Evolutionary conservation across 23 tunicate genomes (phyloP).

Genomic region (Aplidium turbinatum): DNA sequence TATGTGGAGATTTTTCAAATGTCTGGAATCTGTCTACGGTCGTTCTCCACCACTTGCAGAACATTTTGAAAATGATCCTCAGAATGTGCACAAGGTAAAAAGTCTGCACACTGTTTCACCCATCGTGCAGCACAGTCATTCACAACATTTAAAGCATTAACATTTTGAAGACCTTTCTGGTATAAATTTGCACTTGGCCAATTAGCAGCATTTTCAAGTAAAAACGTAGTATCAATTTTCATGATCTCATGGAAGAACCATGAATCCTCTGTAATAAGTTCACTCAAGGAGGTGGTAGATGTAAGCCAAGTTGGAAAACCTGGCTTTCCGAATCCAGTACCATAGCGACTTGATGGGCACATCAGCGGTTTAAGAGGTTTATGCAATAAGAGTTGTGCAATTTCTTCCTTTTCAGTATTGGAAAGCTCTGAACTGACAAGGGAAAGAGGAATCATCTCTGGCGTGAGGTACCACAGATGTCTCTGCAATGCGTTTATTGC

Average conservation of each 20-base stretch:
- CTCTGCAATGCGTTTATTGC: neutral
- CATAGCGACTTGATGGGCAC: neutral
- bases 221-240: conserved; percentile 4
- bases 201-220: conserved; percentile 16
- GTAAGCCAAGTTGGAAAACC: neutral
- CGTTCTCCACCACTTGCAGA: conserved; percentile 13
- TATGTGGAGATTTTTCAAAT: conserved; percentile 8
- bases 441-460: conserved; percentile 14
- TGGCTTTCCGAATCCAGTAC: conserved; percentile 21
- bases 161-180: conserved; percentile 17
- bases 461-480: conserved; percentile 13
- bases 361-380: neutral
- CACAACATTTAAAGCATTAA: conserved; percentile 8
- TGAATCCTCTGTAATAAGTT: conserved; percentile 15
- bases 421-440: conserved; percentile 1
- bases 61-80: conserved; percentile 19
- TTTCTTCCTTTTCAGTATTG: conserved; percentile 1
- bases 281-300: neutral
- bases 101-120: conserved; percentile 23
- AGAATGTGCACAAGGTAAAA: conserved; percentile 18
- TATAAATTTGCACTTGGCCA: neutral
- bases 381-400: conserved; percentile 5
- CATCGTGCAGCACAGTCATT: conserved; percentile 8
- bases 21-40: conserved; percentile 1
- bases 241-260: conserved; percentile 18